Evolutionary conservation across 2,888 invertebrate genomes (phyloP).

Genomic region (Gastracanthus pulcherrimus): DNA sequence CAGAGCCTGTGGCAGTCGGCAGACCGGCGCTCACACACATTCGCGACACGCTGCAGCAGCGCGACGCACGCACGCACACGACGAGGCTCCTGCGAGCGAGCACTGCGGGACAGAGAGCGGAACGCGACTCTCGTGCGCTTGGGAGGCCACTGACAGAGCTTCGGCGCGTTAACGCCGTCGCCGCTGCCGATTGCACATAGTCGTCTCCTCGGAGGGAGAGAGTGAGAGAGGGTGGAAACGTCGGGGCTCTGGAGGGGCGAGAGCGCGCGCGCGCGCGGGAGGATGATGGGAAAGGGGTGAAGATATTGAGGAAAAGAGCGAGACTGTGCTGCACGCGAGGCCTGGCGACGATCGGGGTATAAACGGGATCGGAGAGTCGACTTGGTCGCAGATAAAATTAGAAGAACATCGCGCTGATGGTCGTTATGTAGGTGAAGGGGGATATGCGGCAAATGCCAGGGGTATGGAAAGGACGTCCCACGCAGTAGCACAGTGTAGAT

Average conservation of each 20-base stretch:
- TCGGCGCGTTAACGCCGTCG: conserved; percentile 36
- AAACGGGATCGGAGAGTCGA: no score
- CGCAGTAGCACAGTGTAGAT: no score
- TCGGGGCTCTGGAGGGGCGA: conserved; percentile 47
- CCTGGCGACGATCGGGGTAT: background rate
- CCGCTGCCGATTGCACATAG: conserved; percentile 42
- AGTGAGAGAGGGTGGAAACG: conserved; percentile 55
- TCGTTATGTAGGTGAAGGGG: no score
- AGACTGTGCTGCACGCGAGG: background rate
- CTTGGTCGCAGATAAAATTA: no score
- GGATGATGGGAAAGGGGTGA: conserved; percentile 54
- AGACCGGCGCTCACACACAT: background rate
- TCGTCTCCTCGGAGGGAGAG: conserved; percentile 41
- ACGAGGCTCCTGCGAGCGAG: background rate
- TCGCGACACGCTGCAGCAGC: background rate
- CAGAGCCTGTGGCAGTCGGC: no score
- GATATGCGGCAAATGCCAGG: no score
- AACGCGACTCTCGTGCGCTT: conserved; percentile 58
- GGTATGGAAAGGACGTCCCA: no score
- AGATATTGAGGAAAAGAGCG: conserved; percentile 43
- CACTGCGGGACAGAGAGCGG: background rate
- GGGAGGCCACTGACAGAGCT: conserved; percentile 72
- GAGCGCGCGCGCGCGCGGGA: conserved; percentile 44
- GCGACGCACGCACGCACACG: background rate
- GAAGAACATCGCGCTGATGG: no score